Base-by-base conservation (phyloP, 2,888 invertebrate genomes). In the Drosophila tanythrix region DNA sequence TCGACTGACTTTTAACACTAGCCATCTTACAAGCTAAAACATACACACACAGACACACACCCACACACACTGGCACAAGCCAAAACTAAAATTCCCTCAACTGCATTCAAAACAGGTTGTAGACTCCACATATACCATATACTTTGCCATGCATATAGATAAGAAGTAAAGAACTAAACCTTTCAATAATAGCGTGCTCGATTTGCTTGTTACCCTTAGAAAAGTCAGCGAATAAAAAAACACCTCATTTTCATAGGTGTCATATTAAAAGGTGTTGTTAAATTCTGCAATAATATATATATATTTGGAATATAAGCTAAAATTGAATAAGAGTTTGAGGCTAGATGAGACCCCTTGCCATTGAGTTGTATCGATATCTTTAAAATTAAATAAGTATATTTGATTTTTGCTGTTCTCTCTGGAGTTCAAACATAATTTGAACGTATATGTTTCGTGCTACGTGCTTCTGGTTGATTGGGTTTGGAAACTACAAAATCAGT, bases 1-100 rank as follows among this genome's bases (percentile, higher is more conserved):
- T 75, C 79, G 81, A 86, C 79, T 85, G 83, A 69, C 71, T 83
- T 83, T 76, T 62, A 70, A 75, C 68, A 79, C 69, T 56, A 63
- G 62, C 52, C 53, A 33, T 38, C 38, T 53, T 40, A 46, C 33
- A 59, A 50, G n/a, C 36, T 18, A 25, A 35, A 13, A 51, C 31
- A 40, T 29, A 48, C 40, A 51, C 29, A 38, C 13, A 63, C 31
- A 46, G 48, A 51, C 50, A 71, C 36, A 11, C 11, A 15, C 7
- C 11, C 53, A 51, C n/a, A 35, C 29, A 60, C 29, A 60, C 13
- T 33, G 13, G n/a, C 33, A 2, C 10, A 43, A n/a, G 35, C 40
- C 33, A 58, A n/a, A 58, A 52, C 29, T 25, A 35, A 62, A 65
- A 27, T 62, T 10, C 7, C 10, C 57, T 29, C 48, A 67, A 62